Evolutionary conservation across 1,140 invertebrate species (phyloP).

Genomic region (Zelostemma sp.): DNA sequence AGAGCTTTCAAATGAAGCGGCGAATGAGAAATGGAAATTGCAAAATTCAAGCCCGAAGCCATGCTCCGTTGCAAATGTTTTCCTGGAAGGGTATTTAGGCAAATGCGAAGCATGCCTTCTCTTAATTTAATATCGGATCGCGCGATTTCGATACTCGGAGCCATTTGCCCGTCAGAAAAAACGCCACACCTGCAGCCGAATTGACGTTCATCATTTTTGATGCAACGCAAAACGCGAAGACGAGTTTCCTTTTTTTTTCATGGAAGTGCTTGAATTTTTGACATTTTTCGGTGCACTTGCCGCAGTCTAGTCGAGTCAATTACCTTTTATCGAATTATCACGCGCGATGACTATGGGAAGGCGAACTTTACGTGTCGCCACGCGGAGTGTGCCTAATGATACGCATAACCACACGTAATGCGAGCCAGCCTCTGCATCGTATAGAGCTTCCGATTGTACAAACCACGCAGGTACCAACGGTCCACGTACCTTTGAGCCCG

Average conservation of each 20-base stretch:
- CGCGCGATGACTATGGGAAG: slow-evolving; percentile 45
- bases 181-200: slow-evolving; percentile 11
- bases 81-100: slow-evolving; percentile 29
- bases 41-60: slow-evolving; percentile 20
- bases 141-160: slow-evolving; percentile 11
- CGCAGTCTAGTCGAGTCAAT: slow-evolving; percentile 51
- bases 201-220: slow-evolving; percentile 7
- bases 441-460: slow-evolving; percentile 38
- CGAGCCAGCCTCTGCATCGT: slow-evolving; percentile 45
- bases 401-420: slow-evolving; percentile 65
- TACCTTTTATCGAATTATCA: slow-evolving; percentile 56
- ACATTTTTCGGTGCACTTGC: slow-evolving; percentile 35
- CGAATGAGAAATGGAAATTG: slow-evolving; percentile 38
- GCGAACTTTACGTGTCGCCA: slow-evolving; percentile 15
- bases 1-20: slow-evolving; percentile 42
- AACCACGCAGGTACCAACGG: slow-evolving; percentile 44
- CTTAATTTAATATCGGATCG: slow-evolving; percentile 16
- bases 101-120: slow-evolving; percentile 22
- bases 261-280: not conserved
- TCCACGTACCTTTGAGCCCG: slow-evolving; percentile 23
- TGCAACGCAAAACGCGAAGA: not conserved
- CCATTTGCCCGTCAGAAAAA: slow-evolving; percentile 11
- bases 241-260: not conserved
- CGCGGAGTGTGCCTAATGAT: slow-evolving; percentile 59
- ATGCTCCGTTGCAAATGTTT: slow-evolving; percentile 11